Evolutionary conservation across 2,113 vertebrate genomes (phyloP).

Genomic region (Limanda limanda): DNA sequence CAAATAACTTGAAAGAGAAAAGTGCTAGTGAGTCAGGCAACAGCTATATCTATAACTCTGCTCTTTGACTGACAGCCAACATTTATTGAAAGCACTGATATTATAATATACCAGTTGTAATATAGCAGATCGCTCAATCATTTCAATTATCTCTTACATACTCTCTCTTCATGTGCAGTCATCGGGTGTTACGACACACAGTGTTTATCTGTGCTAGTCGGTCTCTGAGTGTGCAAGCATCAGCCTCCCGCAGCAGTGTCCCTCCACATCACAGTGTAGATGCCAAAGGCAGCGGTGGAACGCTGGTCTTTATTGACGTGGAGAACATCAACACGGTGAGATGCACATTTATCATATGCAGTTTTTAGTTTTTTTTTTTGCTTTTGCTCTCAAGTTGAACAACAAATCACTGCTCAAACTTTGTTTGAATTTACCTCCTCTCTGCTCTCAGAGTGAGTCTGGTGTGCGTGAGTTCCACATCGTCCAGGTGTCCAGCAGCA

Average conservation of each 20-base stretch:
- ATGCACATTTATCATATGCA: neutral
- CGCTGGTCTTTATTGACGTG: constrained; percentile 95
- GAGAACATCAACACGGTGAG: constrained; percentile 96
- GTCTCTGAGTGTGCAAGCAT: constrained; percentile 90
- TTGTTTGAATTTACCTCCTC: neutral
- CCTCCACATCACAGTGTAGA: constrained; percentile 67
- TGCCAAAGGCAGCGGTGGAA: constrained; percentile 83
- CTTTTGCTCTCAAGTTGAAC: neutral
- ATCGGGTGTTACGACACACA: constrained; percentile 94
- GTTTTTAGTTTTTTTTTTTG: neutral
- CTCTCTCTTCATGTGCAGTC: constrained; percentile 76
- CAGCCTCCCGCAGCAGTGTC: constrained; percentile 90
- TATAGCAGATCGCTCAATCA: neutral
- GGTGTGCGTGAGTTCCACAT: constrained; percentile 95
- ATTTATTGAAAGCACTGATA: no score
- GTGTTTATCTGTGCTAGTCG: constrained; percentile 96
- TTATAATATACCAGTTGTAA: no score
- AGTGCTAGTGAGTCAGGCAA: no score
- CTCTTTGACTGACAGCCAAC: no score
- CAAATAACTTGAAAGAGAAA: no score
- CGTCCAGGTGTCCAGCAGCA: constrained; percentile 95
- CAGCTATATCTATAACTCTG: no score
- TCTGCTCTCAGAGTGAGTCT: constrained; percentile 87
- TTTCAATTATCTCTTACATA: no score
- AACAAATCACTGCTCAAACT: neutral